phyloP scores from a whole-genome alignment of 2,888 invertebrate genomes.

The Lepidocyrtoides sp. region DNA sequence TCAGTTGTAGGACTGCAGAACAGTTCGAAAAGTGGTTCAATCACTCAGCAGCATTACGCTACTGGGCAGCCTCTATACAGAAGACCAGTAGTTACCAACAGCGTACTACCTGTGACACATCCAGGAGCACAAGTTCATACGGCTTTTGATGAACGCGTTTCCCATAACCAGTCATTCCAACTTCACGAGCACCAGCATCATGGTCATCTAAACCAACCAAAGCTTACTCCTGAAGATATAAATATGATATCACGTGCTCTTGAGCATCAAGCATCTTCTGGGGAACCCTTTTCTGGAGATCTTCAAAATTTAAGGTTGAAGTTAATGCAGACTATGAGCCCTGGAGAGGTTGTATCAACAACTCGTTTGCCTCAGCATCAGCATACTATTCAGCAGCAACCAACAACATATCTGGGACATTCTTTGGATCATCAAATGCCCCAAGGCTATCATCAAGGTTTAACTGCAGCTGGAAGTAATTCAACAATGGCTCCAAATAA shows the following conservation, averaged over 20 bases:
- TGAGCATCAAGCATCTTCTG: conserved; percentile 42
- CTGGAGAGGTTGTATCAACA: conserved; percentile 2
- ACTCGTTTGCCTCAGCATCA: conserved; percentile 12
- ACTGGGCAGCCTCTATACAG: conserved; percentile 67
- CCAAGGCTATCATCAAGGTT: background rate
- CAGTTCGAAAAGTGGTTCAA: background rate
- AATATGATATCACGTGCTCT: conserved; percentile 49
- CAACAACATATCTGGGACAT: background rate
- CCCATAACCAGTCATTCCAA: background rate
- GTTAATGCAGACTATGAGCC: conserved; percentile 56
- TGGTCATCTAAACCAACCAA: conserved; percentile 6
- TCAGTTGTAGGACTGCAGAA: background rate
- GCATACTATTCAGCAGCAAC: background rate
- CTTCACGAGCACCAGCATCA: conserved; percentile 20
- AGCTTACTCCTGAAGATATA: conserved; percentile 53
- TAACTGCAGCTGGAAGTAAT: background rate
- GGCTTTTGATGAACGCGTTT: background rate
- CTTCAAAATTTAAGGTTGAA: conserved; percentile 57
- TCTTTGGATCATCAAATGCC: background rate
- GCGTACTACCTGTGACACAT: background rate
- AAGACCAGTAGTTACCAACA: conserved; percentile 25
- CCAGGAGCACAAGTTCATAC: background rate
- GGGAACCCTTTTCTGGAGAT: conserved; percentile 59
- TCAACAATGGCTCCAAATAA: background rate
- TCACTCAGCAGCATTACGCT: conserved; percentile 56